Evolutionary conservation across 2,113 vertebrate genomes (phyloP), one percentile per base, ranked within the genome.

Genomic region (Herpetotheres cachinnans): DNA sequence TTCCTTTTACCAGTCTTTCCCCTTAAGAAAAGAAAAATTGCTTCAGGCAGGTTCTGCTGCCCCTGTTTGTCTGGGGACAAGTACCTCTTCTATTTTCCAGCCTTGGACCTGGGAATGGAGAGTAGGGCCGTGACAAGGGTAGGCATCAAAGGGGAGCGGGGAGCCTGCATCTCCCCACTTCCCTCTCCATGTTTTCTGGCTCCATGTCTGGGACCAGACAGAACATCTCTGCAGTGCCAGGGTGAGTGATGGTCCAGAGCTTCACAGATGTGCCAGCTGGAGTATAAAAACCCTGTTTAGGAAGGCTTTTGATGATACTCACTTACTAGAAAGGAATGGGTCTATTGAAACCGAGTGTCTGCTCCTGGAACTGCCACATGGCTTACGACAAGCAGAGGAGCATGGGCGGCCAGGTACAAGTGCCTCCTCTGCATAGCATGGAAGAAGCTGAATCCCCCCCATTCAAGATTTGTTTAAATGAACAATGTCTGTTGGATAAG

Each of bases 381-480:
- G 61, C 47, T 87, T 34, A 61, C 47, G 67, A 89, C 22, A 70
- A 40, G 30, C n/a, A 74, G 61, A 50, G 36, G 11, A 82, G 40
- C 13, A 22, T 4, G 15, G 7, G 1, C 21, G 10, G 5, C 2
- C 1, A 0, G 18, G 24, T 61, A 44, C 47, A 59, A 44, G 14
- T 16, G 24, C 26, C 25, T 65, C 38, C 40, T 79, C 66, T 82
- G 30, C 2, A 1, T 7, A 47, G 36, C 40, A 38, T 3, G 5
- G 16, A 85, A 79, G 30, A 82, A 85, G 21, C 15, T 65, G 36
- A 76, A 87, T 52, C 17, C 17, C 9, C 73, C 49, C 47, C 24
- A 54, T 46, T 79, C n/a, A 65, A 62, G 58, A 69, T 47, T n/a
- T 77, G 30, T 62, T 80, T 82, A 62, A 88, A 88, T n/a, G 8